A percentile compares a stretch with the other conserved stretches of the same genome.
Evolutionary conservation across 2,888 invertebrate genomes (phyloP).

Genomic region (Drosophila stalkeri): DNA sequence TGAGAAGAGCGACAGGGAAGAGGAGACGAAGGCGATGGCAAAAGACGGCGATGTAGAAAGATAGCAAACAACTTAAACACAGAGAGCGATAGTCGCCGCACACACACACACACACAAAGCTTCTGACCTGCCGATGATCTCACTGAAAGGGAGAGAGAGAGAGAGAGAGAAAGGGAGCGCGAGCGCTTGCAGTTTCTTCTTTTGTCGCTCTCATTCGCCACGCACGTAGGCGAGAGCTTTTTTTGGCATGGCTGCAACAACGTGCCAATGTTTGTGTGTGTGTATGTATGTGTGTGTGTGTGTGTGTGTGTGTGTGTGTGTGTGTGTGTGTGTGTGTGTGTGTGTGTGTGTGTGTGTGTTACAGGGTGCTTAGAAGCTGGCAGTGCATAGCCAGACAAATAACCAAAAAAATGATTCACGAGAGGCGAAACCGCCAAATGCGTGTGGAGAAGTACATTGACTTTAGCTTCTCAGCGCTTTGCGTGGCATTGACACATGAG

Average conservation of each 20-base stretch:
- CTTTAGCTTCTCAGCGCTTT: constrained; percentile 46
- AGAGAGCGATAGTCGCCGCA: constrained; percentile 67
- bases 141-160: constrained; percentile 27
- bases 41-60: constrained; percentile 66
- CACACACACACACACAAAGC: constrained; percentile 39
- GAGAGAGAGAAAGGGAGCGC: constrained; percentile 1
- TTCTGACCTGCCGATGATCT: constrained; percentile 60
- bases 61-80: constrained; percentile 77
- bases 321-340: constrained; percentile 7
- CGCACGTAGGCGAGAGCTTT: constrained; percentile 48
- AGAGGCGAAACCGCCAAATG: constrained; percentile 46
- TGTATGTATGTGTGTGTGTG: constrained; percentile 6
- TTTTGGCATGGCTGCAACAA: constrained; percentile 37
- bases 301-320: constrained; percentile 11
- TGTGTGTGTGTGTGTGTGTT: constrained; percentile 17
- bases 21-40: constrained; percentile 2
- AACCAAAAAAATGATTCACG: constrained; percentile 62
- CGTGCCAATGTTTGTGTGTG: no score
- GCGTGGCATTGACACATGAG: constrained; percentile 57
- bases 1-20: not conserved
- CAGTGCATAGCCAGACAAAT: constrained; percentile 55
- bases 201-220: constrained; percentile 13
- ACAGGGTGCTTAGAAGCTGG: constrained; percentile 59
- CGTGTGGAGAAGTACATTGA: constrained; percentile 56
- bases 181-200: constrained; percentile 22